Evolutionary conservation across 2,888 invertebrate genomes (phyloP).

Genomic region (Caenorhabditis sp.): DNA sequence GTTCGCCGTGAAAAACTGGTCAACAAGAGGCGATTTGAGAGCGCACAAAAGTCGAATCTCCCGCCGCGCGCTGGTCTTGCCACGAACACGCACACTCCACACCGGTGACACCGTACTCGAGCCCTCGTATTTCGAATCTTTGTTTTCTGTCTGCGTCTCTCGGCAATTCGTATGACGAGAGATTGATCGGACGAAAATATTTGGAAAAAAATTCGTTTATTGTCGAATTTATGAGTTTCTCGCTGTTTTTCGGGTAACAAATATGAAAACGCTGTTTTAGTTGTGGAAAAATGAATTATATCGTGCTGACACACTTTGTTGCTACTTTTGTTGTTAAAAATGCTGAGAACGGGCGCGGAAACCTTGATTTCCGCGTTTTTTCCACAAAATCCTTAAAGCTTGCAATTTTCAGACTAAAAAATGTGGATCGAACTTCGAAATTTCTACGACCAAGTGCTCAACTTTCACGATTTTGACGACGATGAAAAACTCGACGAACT

Average conservation of each 20-base stretch:
- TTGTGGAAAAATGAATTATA: too few relatives aligned
- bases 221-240: neutral
- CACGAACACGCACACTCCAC: slow-evolving; percentile 9
- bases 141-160: slow-evolving; percentile 42
- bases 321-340: too few relatives aligned
- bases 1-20: neutral
- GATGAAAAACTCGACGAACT: slow-evolving; percentile 9
- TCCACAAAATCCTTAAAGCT: neutral
- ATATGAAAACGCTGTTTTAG: too few relatives aligned
- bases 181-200: slow-evolving; percentile 16
- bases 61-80: slow-evolving; percentile 27
- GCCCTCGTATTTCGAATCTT: slow-evolving; percentile 31
- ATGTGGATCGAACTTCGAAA: slow-evolving; percentile 57
- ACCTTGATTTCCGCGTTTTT: too few relatives aligned
- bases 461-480: slow-evolving; percentile 42
- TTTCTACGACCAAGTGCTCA: slow-evolving; percentile 33
- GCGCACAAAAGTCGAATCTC: slow-evolving; percentile 18
- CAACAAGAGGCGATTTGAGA: neutral
- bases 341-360: too few relatives aligned
- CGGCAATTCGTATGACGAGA: neutral
- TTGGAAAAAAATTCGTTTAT: slow-evolving; percentile 11
- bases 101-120: slow-evolving; percentile 33
- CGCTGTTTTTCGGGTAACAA: neutral
- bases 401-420: neutral
- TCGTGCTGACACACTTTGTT: too few relatives aligned